These are phyloP conservation scores for Drosophila trapezifrons DNA, from an alignment of 1,140 invertebrate species.

Conservation along the genomic window DNA sequence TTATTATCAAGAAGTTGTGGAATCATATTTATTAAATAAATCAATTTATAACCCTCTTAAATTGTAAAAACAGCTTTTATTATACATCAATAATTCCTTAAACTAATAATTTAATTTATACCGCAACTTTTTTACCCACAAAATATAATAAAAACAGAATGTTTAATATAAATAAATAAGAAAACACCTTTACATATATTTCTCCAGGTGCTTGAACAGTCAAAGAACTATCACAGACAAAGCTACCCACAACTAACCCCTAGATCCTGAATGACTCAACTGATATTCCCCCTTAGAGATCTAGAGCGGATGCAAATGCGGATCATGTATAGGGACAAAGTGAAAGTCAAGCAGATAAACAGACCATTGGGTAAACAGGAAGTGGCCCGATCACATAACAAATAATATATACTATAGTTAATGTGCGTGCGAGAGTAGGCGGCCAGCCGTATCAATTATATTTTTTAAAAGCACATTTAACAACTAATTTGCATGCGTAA, in stretches of 20 bases:
- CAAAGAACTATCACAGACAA: not conserved
- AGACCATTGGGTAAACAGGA: slow-evolving; percentile 45
- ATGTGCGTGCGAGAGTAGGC: slow-evolving; percentile 41
- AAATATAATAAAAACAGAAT: not conserved
- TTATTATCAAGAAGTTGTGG: too few relatives aligned
- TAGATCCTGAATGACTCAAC: slow-evolving; percentile 49
- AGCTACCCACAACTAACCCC: not conserved
- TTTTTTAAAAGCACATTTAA: slow-evolving; percentile 65
- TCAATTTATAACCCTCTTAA: not conserved
- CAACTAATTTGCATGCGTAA: slow-evolving; percentile 73
- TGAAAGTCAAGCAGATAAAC: slow-evolving; percentile 43
- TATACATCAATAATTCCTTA: not conserved
- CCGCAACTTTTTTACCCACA: too few relatives aligned
- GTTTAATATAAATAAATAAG: not conserved
- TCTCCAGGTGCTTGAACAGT: slow-evolving; percentile 9
- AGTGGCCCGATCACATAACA: slow-evolving; percentile 23
- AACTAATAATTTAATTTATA: too few relatives aligned
- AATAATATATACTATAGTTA: not conserved
- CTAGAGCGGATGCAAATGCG: slow-evolving; percentile 44
- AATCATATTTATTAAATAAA: not conserved
- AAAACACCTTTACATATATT: not conserved
- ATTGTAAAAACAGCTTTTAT: not conserved
- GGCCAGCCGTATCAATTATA: slow-evolving; percentile 34
- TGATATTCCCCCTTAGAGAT: not conserved
- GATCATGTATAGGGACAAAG: slow-evolving; percentile 44